Conservation (phyloP, 1,140 invertebrate species). For the Drosophila lacertosa region DNA sequence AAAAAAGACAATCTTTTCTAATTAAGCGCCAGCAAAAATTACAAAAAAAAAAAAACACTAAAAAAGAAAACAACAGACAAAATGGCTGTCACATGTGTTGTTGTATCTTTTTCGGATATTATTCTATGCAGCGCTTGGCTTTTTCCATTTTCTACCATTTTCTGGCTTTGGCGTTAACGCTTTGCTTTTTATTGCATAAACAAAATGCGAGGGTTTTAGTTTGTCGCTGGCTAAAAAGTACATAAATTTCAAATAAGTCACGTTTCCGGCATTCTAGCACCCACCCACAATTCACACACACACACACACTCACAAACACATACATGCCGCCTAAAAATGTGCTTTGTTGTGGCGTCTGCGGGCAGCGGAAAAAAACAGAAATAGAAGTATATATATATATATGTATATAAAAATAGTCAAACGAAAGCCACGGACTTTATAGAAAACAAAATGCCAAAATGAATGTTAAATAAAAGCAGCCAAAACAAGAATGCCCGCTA, state of each 20-base stretch:
- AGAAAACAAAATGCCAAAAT: constrained; percentile 45
- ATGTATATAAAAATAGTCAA: constrained; percentile 39
- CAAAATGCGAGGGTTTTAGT: constrained; percentile 42
- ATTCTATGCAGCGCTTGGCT: constrained; percentile 15
- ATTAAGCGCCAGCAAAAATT: constrained; percentile 65
- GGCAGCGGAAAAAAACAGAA: constrained; percentile 45
- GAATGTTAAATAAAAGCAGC: constrained; percentile 42
- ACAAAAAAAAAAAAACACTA: constrained; percentile 16
- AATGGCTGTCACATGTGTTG: constrained; percentile 38
- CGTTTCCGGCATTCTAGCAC: constrained; percentile 69
- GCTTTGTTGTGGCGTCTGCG: constrained; percentile 78
- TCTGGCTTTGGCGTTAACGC: constrained; percentile 20
- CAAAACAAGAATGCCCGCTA: constrained; percentile 24
- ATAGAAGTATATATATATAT: constrained; percentile 12
- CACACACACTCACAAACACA: constrained; percentile 22
- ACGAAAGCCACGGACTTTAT: constrained; percentile 35
- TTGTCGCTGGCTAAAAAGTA: constrained; percentile 71
- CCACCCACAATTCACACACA: constrained; percentile 16
- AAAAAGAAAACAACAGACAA: constrained; percentile 31
- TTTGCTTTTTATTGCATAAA: constrained; percentile 49
- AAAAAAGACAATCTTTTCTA: constrained; percentile 62
- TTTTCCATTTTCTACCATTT: constrained; percentile 24
- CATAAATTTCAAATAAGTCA: constrained; percentile 81
- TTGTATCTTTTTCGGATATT: constrained; percentile 12
- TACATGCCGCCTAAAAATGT: constrained; percentile 35